Evolutionary conservation across 2,797 vertebrate genomes (phyloP).

Genomic region (Lutjanus campechanus): DNA sequence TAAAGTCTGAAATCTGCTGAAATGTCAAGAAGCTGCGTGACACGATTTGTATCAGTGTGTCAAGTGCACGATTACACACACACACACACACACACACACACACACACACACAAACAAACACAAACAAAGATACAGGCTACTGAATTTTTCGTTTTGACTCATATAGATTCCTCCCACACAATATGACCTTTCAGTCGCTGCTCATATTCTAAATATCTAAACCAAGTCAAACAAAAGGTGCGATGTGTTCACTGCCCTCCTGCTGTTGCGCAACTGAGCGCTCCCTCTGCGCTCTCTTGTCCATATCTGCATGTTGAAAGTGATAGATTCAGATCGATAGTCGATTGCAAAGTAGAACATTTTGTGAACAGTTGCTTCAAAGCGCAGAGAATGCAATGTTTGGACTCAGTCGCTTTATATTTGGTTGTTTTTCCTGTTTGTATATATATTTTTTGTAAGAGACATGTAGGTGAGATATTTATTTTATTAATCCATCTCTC

Average conservation of each 20-base stretch:
- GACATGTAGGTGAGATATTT: neutral
- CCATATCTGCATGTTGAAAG: slow-evolving; percentile 10
- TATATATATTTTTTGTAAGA: neutral
- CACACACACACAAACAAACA: slow-evolving; percentile 49
- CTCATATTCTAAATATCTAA: slow-evolving; percentile 84
- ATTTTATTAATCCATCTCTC: neutral
- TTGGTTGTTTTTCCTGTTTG: neutral
- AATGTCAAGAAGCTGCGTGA: slow-evolving; percentile 24
- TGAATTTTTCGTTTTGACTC: slow-evolving; percentile 85
- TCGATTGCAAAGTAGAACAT: slow-evolving; percentile 18
- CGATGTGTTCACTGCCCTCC: slow-evolving; percentile 11
- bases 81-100: slow-evolving; percentile 17
- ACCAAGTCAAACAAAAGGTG: slow-evolving; percentile 37
- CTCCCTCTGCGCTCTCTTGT: neutral
- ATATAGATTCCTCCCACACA: slow-evolving; percentile 90
- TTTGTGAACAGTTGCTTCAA: neutral
- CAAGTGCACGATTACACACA: slow-evolving; percentile 21
- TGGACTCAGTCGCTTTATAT: neutral
- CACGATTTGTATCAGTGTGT: slow-evolving; percentile 41
- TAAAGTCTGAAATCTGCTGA: slow-evolving; percentile 29
- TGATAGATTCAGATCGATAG: slow-evolving; percentile 18
- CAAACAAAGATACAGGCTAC: slow-evolving; percentile 24
- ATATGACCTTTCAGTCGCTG: slow-evolving; percentile 91
- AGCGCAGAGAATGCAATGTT: neutral
- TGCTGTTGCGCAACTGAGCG: slow-evolving; percentile 15